Evolutionary conservation across 1,140 invertebrate species (phyloP), one percentile per base, ranked within the genome.

Genomic region (Maconellicoccus hirsutus): DNA sequence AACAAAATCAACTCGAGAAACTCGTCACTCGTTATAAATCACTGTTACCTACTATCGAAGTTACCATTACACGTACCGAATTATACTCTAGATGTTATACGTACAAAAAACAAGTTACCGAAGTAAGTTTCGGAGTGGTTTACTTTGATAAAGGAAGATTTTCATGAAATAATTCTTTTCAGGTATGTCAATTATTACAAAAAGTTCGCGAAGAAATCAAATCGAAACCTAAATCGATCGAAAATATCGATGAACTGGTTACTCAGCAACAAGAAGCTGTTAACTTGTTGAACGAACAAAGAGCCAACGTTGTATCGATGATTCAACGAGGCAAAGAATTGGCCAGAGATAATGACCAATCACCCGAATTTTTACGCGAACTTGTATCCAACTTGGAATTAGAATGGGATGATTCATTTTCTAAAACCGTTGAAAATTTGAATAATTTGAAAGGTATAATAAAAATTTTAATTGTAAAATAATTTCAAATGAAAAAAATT

Each of bases 1-100:
- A 82, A n/a, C 79, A 82, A 72, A 90, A 95, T 79, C 85, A 86
- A 69, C 86, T 86, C 74, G 79, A 82, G 73, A 91, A 95, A 79
- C 80, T 97, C 3, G 89, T 96, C 72, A 82, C 86, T 4, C 85
- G 92, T 71, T 96, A 96, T 78, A 94, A 95, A 78, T 90, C 90
- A 74, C 81, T 98, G 0, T 91, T 96, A 75, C 94, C 94, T 1
- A 89, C 88, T 0, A 92, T 97, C 74, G 93, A 97, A 78, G 88
- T 93, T 25, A 93, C 92, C 0, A 90, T 94, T 84, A 89, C 92
- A 0, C 92, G 93, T 79, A 94, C 94, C 0, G 92, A 95, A 75
- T 88, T 93, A 0, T 90, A 93, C 76, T 92, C 92, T 6, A 92
- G 92, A 78, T 96, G 93, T 78, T 96, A 95, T 78, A 89, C 90